A percentile compares a stretch with the other conserved stretches of the same genome.
These are phyloP conservation scores for Piscicola geometra DNA, from an alignment of 2,888 invertebrate species.

Conservation along the genomic window DNA sequence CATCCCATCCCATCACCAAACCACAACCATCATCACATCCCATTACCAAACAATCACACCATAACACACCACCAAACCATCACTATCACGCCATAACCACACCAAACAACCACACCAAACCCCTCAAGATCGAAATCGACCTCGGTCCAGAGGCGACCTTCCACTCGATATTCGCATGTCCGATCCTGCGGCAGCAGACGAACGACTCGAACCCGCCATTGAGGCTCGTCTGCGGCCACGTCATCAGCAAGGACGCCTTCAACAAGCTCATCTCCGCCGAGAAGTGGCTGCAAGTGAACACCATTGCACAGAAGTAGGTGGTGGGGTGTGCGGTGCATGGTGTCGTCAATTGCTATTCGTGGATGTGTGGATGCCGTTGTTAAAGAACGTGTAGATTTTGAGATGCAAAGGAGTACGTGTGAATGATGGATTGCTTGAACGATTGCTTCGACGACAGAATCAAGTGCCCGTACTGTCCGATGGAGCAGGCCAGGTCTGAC, in stretches of 20 bases:
- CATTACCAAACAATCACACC: neutral
- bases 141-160: conserved; percentile 82
- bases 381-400: too few relatives aligned
- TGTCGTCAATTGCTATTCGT: too few relatives aligned
- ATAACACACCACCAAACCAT: neutral
- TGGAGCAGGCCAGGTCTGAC: conserved; percentile 87
- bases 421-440: too few relatives aligned
- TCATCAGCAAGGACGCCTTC: conserved; percentile 92
- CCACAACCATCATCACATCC: neutral
- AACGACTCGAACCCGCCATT: conserved; percentile 94
- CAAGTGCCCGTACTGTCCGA: conserved; percentile 97
- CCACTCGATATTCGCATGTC: conserved; percentile 97
- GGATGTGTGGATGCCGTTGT: too few relatives aligned
- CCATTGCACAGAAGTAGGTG: neutral
- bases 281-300: conserved; percentile 64
- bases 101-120: neutral
- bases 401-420: too few relatives aligned
- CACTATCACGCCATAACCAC: neutral
- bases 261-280: conserved; percentile 86
- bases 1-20: neutral
- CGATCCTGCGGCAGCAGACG: conserved; percentile 91
- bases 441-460: too few relatives aligned
- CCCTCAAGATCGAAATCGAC: conserved; percentile 83
- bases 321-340: too few relatives aligned
- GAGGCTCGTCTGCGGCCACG: conserved; percentile 92